Evolutionary conservation across 2,113 vertebrate genomes (phyloP).

Genomic region (Siniperca chuatsi): DNA sequence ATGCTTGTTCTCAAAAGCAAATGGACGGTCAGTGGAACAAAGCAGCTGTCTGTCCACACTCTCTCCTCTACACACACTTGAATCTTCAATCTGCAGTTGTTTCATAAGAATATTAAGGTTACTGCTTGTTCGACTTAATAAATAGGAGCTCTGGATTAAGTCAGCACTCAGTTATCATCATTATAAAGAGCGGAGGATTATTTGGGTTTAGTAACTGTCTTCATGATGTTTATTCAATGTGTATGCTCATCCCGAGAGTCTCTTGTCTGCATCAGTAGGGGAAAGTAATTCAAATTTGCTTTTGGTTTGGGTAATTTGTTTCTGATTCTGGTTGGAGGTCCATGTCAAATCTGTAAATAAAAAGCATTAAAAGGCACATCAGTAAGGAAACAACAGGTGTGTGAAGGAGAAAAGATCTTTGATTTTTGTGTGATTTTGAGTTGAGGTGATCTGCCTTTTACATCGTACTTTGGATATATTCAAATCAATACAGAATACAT

Average conservation of each 20-base stretch:
- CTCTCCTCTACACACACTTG: background rate
- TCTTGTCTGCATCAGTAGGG: background rate
- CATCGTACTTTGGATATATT: background rate
- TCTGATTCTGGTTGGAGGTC: background rate
- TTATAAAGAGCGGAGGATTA: constrained; percentile 34
- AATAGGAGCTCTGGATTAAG: constrained; percentile 29
- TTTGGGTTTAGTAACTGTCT: constrained; percentile 13
- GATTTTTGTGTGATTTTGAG: background rate
- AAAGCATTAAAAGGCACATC: background rate
- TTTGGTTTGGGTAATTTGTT: constrained; percentile 11
- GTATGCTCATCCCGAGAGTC: constrained; percentile 4
- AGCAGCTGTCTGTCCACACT: background rate
- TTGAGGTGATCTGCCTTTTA: background rate
- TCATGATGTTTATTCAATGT: constrained; percentile 23
- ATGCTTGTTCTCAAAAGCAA: background rate
- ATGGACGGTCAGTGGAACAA: background rate
- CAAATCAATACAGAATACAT: too few relatives aligned
- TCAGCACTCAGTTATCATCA: constrained; percentile 34
- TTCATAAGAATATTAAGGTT: constrained; percentile 28
- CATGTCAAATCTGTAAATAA: background rate
- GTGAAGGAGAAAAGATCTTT: background rate
- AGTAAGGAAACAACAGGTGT: background rate
- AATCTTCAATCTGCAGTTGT: constrained; percentile 7
- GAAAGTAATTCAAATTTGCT: constrained; percentile 5
- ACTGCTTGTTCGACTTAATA: constrained; percentile 15